These are phyloP conservation scores for Anguilla megastoma DNA, from an alignment of 2,797 vertebrate species.

Conservation along the genomic window DNA sequence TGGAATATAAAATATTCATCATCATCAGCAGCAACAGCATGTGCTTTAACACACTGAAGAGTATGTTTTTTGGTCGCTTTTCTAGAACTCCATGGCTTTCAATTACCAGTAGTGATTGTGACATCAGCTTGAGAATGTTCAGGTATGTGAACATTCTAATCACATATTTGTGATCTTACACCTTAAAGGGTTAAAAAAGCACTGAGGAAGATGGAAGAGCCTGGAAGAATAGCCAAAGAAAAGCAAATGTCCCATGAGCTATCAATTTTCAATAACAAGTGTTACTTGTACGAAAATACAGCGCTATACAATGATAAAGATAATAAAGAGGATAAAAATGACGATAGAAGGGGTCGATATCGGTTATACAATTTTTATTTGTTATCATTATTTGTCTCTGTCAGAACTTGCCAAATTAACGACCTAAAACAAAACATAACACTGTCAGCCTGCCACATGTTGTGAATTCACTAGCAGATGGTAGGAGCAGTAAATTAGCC, in stretches of 20 bases:
- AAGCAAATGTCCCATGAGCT: background rate
- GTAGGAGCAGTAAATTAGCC: background rate
- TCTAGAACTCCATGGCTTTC: too few relatives aligned
- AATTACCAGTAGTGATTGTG: too few relatives aligned
- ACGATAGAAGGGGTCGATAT: background rate
- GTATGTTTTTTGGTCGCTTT: too few relatives aligned
- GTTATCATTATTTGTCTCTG: background rate
- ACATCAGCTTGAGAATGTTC: too few relatives aligned
- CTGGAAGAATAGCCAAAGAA: too few relatives aligned
- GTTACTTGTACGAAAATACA: background rate
- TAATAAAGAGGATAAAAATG: background rate
- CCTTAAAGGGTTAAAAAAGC: too few relatives aligned
- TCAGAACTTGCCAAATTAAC: background rate
- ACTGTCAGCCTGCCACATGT: background rate
- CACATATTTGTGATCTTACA: too few relatives aligned
- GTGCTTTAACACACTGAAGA: too few relatives aligned
- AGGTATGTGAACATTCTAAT: too few relatives aligned
- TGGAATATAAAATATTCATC: background rate
- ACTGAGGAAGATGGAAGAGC: too few relatives aligned
- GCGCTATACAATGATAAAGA: background rate
- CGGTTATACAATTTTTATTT: background rate
- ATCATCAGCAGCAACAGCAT: background rate
- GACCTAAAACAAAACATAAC: background rate
- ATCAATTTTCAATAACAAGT: background rate
- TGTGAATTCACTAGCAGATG: background rate